Base-by-base conservation (phyloP, 37 sponge, comb jelly and placozoan species). In the Spongia lamella region DNA sequence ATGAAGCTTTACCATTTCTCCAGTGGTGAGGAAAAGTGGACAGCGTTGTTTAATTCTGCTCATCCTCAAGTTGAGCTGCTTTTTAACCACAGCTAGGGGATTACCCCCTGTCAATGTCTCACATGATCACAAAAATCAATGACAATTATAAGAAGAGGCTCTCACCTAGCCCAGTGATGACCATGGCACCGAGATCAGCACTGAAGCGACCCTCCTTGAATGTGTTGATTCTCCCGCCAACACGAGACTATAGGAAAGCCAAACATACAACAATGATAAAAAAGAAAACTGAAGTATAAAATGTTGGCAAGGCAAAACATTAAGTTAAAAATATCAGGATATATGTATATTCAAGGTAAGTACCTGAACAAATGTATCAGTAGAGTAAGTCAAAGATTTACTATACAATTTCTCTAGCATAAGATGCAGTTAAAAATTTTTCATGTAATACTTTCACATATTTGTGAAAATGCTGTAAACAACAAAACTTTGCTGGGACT, bases 111-210 rank as follows among this genome's bases (percentile, higher is more conserved):
- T 26, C 2, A 21, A 25, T 7, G 2, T 16, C 4, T n/a, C 7
- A 22, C 11, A 21, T 7, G 9, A 47, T 24, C 26, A 53, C 4
- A 21, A 19, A 9, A 68, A 25, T 24, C 43, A 5, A 32, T 11
- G 19, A 13, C 40, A 70, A 15, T 69, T 61, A 24, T n/a, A 66
- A 38, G 25, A 21, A 22, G 47, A 6, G 66, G 57, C 0, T 32
- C 57, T 64, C 25, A 82, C 89, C 99, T 35, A 98, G 73, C 9
- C 99, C 99, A 38, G 99, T 98, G 38, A 98, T 82, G 52, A 98
- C 99, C 99, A 98, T 98, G 58, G 99, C 99, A 1, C 99, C 99
- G 32, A 98, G 75, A 65, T 98, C 99, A 38, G 96, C 99, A 0
- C 87, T 80, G 60, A 73, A 92, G n/a, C 55, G 54, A 6, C 90